phyloP scores from a whole-genome alignment of 2,888 invertebrate genomes.

The Megamerina dolium region DNA sequence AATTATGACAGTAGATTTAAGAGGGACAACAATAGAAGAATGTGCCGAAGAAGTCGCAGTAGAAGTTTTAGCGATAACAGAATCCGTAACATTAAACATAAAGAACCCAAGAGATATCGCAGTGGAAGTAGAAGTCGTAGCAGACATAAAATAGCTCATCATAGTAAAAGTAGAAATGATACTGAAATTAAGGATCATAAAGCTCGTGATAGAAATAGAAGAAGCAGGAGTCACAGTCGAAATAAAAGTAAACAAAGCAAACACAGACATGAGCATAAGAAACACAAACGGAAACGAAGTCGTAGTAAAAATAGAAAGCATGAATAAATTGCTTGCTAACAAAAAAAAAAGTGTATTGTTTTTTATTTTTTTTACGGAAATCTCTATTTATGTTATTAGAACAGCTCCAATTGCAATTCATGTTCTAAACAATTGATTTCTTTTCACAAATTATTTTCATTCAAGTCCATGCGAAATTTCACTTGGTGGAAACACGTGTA shows the following conservation, averaged over 20 bases:
- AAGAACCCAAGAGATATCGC: not conserved
- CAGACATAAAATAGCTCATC: not conserved
- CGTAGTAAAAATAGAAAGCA: not conserved
- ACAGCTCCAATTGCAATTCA: not conserved
- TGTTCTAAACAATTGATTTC: not conserved
- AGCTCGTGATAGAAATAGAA: not conserved
- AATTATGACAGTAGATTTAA: not conserved
- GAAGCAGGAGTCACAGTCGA: not conserved
- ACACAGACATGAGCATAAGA: not conserved
- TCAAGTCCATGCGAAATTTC: conserved; percentile 37
- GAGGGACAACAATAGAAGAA: not conserved
- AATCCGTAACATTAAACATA: not conserved
- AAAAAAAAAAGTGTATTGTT: not conserved
- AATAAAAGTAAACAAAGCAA: no score
- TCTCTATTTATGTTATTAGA: not conserved
- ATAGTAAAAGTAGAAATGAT: conserved; percentile 2
- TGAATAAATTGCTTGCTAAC: not conserved
- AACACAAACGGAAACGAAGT: not conserved
- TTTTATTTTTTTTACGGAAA: not conserved
- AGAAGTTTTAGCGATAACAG: not conserved
- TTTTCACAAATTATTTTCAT: not conserved
- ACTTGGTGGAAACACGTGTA: conserved; percentile 94
- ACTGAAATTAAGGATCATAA: not conserved
- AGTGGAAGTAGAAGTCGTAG: conserved; percentile 8
- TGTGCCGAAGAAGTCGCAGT: conserved; percentile 4